Percentiles rank a stretch among this genome's conserved stretches.
Conservation (phyloP, 2,888 invertebrate genomes). For the Liopterus haemorrhoidalis region DNA sequence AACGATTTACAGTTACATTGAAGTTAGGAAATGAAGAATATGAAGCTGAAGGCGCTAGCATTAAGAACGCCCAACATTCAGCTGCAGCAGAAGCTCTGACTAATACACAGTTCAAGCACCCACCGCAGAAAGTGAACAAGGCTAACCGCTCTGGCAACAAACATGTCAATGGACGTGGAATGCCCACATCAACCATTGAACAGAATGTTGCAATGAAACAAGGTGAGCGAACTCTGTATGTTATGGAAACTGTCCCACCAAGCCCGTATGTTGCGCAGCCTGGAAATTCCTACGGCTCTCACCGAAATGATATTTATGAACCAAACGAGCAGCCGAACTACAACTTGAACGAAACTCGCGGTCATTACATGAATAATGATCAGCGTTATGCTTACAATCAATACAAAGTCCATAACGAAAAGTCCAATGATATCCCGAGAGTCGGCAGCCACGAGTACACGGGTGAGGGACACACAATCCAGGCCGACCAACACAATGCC, state of each 20-base stretch:
- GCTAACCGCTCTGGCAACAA: too few relatives aligned
- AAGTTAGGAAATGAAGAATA: conserved; percentile 74
- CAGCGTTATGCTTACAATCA: conserved; percentile 41
- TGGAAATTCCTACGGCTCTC: conserved; percentile 30
- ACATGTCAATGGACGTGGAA: conserved; percentile 53
- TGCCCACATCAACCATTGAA: conserved; percentile 90
- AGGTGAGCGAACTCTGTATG: conserved; percentile 84
- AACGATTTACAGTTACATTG: conserved; percentile 84
- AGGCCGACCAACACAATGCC: conserved; percentile 40
- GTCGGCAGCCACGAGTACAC: conserved; percentile 37
- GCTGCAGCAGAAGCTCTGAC: conserved; percentile 78
- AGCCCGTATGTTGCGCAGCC: conserved; percentile 41
- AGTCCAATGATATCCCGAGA: not conserved
- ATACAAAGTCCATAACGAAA: conserved; percentile 38
- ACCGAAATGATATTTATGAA: conserved; percentile 44
- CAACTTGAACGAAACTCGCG: conserved; percentile 42
- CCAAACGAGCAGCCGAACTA: conserved; percentile 42
- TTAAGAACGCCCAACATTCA: conserved; percentile 90
- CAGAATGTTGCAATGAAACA: conserved; percentile 95
- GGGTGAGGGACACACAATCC: conserved; percentile 37
- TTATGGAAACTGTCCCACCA: conserved; percentile 48
- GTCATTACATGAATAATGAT: conserved; percentile 41
- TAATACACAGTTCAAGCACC: conserved; percentile 70
- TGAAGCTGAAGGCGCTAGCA: conserved; percentile 80
- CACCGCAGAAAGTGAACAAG: too few relatives aligned